A percentile compares a stretch with the other conserved stretches of the same genome.
phyloP scores from a whole-genome alignment of 2,113 vertebrate genomes.

The Hystrix brachyura region DNA sequence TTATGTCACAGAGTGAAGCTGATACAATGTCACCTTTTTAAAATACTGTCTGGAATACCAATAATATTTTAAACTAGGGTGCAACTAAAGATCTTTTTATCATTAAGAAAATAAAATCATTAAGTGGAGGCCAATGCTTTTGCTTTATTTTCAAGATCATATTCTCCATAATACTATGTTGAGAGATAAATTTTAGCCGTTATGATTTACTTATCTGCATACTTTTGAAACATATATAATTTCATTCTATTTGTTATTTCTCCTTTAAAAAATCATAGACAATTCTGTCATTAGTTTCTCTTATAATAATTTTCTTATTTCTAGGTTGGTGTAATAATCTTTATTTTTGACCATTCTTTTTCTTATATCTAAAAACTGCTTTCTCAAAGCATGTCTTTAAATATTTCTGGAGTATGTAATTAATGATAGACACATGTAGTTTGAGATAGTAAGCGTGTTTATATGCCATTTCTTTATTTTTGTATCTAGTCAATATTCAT shows the following conservation, averaged over 20 bases:
- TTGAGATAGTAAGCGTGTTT: constrained; percentile 34
- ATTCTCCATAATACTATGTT: not conserved
- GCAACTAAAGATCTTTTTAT: not conserved
- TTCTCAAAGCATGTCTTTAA: constrained; percentile 21
- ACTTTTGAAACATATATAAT: constrained; percentile 21
- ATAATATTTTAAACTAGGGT: not conserved
- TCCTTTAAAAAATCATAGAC: not conserved
- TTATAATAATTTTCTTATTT: not conserved
- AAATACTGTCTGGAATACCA: not conserved
- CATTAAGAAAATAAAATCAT: not conserved
- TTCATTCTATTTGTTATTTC: constrained; percentile 19
- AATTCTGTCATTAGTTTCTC: not conserved
- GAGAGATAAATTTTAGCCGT: not conserved
- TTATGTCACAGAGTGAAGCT: not conserved
- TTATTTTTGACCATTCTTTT: constrained; percentile 6
- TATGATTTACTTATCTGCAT: not conserved
- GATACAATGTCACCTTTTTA: not conserved
- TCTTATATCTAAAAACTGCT: not conserved
- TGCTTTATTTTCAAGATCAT: constrained; percentile 37
- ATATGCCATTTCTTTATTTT: not conserved
- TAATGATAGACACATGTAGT: not conserved
- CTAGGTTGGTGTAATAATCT: not conserved
- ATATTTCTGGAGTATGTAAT: not conserved
- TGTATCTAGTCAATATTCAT: constrained; percentile 44
- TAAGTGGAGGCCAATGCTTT: not conserved